Percentiles rank a stretch among this genome's conserved stretches.
phyloP scores from a whole-genome alignment of 2,797 vertebrate species.

The Psittacula echo region DNA sequence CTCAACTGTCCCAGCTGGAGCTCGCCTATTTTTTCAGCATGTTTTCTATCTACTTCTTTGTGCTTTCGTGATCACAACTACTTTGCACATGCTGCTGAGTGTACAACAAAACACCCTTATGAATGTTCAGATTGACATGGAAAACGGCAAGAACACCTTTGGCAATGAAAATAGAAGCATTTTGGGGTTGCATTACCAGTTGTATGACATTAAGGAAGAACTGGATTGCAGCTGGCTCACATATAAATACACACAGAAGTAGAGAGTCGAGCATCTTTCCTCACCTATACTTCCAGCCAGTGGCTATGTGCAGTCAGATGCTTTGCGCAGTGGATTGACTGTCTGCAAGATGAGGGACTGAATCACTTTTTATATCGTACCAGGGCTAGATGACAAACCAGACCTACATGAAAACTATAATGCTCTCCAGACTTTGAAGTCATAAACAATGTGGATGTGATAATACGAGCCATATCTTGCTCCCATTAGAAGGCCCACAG shows the following conservation, averaged over 20 bases:
- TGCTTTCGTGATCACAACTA: neutral
- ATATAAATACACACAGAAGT: rapidly evolving
- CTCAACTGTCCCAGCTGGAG: neutral
- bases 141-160: neutral
- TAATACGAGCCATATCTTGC: neutral
- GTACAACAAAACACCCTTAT: neutral
- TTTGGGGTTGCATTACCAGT: neutral
- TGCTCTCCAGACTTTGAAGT: neutral
- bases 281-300: neutral
- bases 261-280: neutral
- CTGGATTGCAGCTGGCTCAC: neutral
- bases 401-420: neutral
- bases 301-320: neutral
- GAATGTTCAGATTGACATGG: rapidly evolving
- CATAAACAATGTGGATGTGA: neutral
- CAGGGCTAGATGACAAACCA: neutral
- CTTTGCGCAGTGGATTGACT: neutral
- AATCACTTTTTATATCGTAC: neutral
- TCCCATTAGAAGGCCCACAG: neutral
- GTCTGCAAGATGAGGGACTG: neutral
- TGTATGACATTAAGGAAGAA: neutral
- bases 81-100: neutral
- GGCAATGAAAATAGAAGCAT: neutral
- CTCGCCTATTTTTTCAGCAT: neutral
- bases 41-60: neutral